Evolutionary conservation across 2,888 invertebrate species (phyloP).

Genomic region (Lasioglossum leucozonium): DNA sequence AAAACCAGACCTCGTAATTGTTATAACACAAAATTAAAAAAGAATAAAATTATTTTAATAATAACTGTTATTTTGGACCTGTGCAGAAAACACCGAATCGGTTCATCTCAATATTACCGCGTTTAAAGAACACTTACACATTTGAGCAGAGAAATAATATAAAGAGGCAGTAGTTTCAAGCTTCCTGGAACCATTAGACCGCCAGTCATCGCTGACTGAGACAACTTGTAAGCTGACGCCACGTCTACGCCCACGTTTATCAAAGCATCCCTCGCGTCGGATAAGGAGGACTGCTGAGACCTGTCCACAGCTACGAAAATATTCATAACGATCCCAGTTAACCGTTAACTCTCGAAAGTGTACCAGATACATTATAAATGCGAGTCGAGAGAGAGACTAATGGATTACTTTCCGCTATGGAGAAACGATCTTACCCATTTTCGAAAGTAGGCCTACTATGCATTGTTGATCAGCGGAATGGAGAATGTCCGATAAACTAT

Average conservation of each 20-base stretch:
- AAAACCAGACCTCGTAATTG: neutral
- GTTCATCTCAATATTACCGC: neutral
- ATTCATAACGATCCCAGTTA: neutral
- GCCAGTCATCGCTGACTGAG: conserved; percentile 85
- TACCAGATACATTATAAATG: neutral
- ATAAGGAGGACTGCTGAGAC: conserved; percentile 92
- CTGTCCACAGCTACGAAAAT: conserved; percentile 92
- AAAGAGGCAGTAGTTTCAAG: conserved; percentile 94
- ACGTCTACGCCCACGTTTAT: conserved; percentile 98
- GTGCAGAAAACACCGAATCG: neutral
- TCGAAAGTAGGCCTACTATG: conserved; percentile 95
- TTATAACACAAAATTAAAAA: neutral
- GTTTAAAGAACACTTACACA: conserved; percentile 86
- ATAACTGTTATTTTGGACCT: no score
- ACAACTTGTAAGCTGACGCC: conserved; percentile 89
- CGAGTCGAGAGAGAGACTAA: neutral
- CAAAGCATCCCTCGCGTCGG: conserved; percentile 98
- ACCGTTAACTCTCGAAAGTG: neutral
- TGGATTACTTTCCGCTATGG: neutral
- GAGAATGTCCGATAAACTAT: conserved; percentile 93
- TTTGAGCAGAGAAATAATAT: conserved; percentile 95
- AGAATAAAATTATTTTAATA: no score
- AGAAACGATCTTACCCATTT: conserved; percentile 91
- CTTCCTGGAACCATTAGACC: conserved; percentile 91
- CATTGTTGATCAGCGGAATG: conserved; percentile 97